Base-by-base conservation (phyloP, 23 tunicate species). In the Styela clava region DNA sequence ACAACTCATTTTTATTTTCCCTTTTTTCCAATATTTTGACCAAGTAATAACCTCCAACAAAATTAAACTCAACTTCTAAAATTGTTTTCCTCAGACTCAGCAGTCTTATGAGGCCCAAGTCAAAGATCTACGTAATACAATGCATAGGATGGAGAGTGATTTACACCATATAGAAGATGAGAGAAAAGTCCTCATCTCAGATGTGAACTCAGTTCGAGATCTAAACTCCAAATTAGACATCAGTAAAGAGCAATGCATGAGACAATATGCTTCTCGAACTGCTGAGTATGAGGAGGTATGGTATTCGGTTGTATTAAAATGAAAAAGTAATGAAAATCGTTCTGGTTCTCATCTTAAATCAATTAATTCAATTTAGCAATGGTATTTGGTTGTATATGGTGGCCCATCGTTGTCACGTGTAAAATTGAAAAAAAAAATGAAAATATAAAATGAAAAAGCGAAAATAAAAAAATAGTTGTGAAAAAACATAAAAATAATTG, bases 181-280 rank as follows among this genome's bases (percentile, higher is more conserved):
- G 3, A 73, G 87, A 34, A 52, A 29, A 1, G 24, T 69, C 2
- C 72, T 87, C 35, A 84, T 83, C 37, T 73, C 30, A 0, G 98
- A 93, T 35, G 79, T 93, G 21, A 69, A 62, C 21, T 84, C 93
- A 1, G 89, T 88, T 32, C 77, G 92, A 9, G 91, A 93, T 34
- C 87, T 93, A 63, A 93, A 87, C 81, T 86, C 98, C 25, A 93
- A 93, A 77, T 61, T 85, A n/a, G 98, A 93, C 33, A 69, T 81
- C 25, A 36, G 76, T 69, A 93, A 93, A 69, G 98, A 93, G 1
- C 87, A 84, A 24, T 34, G 84, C 21, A 79, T 80, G 52, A 69
- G 98, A 64, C 86, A 93, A 64, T 77, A 87, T 35, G 82, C 88
- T 2, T 74, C 93, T 2, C 79, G 74, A 32, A 93, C 78, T 35